Evolutionary conservation across 2,888 invertebrate genomes (phyloP).

Genomic region (Idaea aversata): DNA sequence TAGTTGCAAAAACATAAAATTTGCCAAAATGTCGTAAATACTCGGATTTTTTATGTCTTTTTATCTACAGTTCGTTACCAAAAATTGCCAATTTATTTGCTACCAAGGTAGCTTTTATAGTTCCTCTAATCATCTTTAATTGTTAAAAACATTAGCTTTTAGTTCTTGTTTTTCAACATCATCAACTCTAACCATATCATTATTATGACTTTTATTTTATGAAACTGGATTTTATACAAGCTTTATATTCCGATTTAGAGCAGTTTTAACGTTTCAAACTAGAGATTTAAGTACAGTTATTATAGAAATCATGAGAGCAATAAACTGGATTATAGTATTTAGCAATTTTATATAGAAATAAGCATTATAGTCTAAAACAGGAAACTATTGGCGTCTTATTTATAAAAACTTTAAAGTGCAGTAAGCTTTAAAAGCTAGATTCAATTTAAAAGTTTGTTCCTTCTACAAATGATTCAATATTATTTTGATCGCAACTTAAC

Average conservation of each 20-base stretch:
- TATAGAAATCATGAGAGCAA: background rate
- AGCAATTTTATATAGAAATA: background rate
- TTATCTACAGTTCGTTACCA: background rate
- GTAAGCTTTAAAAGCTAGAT: background rate
- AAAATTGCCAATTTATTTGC: background rate
- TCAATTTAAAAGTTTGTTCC: background rate
- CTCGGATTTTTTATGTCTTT: background rate
- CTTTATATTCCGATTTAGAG: background rate
- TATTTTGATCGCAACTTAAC: background rate
- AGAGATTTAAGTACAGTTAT: background rate
- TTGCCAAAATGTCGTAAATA: background rate
- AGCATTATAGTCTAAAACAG: background rate
- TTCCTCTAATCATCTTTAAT: background rate
- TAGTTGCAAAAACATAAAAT: background rate
- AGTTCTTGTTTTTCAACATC: background rate
- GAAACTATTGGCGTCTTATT: background rate
- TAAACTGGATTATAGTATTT: background rate
- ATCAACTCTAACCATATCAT: background rate
- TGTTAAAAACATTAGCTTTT: background rate
- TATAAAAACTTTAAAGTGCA: background rate
- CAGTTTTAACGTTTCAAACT: background rate
- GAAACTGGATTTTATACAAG: background rate
- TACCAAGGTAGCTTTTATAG: slow-evolving; percentile 1
- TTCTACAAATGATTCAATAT: background rate
- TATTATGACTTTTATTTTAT: background rate